Percentiles rank a stretch among this genome's conserved stretches.
phyloP scores from a whole-genome alignment of 2,113 vertebrate species.

The Sakesphorus luctuosus region DNA sequence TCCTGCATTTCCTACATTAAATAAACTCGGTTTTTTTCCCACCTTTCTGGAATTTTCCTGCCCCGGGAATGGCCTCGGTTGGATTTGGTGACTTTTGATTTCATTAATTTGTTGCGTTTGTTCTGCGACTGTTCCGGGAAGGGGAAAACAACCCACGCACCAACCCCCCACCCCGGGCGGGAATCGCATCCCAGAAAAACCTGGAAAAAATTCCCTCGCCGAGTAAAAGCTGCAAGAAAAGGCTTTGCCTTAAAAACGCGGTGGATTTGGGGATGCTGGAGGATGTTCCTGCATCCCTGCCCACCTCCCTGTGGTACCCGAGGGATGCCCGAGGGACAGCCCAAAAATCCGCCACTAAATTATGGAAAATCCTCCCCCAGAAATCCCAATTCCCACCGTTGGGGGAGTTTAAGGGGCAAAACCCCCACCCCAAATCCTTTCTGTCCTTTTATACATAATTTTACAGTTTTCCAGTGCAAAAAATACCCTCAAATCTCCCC shows the following conservation, averaged over 20 bases:
- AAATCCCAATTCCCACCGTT: background rate
- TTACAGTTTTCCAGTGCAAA: too few species aligned
- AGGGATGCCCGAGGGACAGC: background rate
- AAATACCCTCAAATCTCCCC: too few species aligned
- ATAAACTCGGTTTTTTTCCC: background rate
- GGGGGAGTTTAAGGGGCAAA: too few species aligned
- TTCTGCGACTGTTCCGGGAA: background rate
- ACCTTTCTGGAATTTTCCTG: conserved; percentile 67
- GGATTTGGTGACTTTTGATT: background rate
- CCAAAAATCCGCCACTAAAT: fast-evolving
- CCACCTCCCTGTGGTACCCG: background rate
- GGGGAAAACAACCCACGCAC: background rate
- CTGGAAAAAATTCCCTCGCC: background rate
- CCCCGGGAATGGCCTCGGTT: background rate
- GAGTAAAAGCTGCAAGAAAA: background rate
- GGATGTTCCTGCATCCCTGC: background rate
- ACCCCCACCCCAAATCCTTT: too few species aligned
- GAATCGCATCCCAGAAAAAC: background rate
- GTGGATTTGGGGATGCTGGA: background rate
- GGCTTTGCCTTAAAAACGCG: background rate
- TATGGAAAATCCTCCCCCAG: background rate
- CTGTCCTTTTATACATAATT: too few species aligned
- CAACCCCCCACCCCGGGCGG: background rate
- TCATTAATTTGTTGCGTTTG: background rate
- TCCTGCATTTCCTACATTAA: conserved; percentile 1